phyloP scores from a whole-genome alignment of 92 coral and sea anemone genomes.

The Epizoanthus ramosus region DNA sequence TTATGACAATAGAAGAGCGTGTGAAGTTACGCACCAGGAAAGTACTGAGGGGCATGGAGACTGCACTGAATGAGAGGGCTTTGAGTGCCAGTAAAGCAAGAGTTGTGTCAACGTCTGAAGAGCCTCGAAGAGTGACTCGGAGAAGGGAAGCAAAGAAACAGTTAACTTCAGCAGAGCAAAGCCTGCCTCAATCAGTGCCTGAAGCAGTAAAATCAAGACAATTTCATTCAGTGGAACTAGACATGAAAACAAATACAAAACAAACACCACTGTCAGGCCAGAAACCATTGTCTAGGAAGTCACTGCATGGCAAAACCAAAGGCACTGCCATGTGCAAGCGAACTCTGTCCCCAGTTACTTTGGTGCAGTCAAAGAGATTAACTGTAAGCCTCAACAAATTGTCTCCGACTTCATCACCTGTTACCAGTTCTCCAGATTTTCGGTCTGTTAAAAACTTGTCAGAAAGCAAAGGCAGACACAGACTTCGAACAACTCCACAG shows the following conservation, averaged over 20 bases:
- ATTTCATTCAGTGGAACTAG: neutral
- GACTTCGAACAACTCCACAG: neutral
- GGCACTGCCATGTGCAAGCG: neutral
- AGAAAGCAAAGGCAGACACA: neutral
- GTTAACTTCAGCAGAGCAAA: constrained; percentile 2
- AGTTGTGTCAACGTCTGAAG: neutral
- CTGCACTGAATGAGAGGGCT: neutral
- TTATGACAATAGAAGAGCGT: constrained; percentile 24
- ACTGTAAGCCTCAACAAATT: neutral
- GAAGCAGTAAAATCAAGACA: neutral
- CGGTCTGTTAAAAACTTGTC: neutral
- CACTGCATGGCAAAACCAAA: neutral
- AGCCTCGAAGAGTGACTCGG: neutral
- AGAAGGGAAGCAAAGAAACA: neutral
- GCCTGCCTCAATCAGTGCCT: neutral
- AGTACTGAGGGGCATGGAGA: neutral
- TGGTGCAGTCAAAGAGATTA: neutral
- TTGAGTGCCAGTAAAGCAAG: neutral
- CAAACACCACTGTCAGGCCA: too few relatives aligned
- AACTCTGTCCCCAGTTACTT: neutral
- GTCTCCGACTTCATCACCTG: constrained; percentile 3
- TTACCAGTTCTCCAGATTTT: neutral
- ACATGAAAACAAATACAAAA: neutral
- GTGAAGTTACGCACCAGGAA: constrained; percentile 34
- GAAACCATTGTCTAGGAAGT: neutral